Base-by-base conservation (phyloP, 2,797 vertebrate genomes). In the Aulostomus chinensis region DNA sequence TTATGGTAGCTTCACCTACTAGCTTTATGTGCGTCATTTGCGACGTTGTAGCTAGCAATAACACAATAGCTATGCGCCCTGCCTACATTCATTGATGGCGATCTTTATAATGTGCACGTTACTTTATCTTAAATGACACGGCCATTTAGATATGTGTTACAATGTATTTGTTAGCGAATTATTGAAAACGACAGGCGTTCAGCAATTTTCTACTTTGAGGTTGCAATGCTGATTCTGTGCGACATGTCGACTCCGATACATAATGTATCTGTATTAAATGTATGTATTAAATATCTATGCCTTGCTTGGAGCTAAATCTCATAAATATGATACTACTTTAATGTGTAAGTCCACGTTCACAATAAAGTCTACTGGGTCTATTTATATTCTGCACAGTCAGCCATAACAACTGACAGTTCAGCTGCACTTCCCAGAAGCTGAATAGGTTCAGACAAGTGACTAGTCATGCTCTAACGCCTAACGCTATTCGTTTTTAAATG, bases 11-110 rank as follows among this genome's bases (percentile, higher is more conserved):
- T 54, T 76, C 73, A 71, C 73, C 13, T 40, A 58, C 17, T 84
- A 81, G 76, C 83, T 52, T 12, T 57, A 85, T 80, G 85, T 88
- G 86, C 85, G 86, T 85, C 85, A 86, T 69, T 70, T 74, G 11
- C 58, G 16, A 50, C 43, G 63, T 25, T 62, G 40, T 24, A 26
- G 64, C 64, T 56, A 68, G 46, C 64, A 4, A 4, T 54, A 57
- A 57, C 68, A 14, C 24, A 41, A 26, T 3, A 17, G 61, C 61
- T 28, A 39, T 9, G 40, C 64, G 77, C 73, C 76, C 78, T 72
- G 81, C 86, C 78, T 78, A 80, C 74, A 52, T 58, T 37, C 63
- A 75, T 38, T 66, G 66, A 74, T 50, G 3, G 45, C 31, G 33
- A 12, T 25, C 46, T 7, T 12, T 36, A 51, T 16, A 41, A 5